Evolutionary conservation across 2,113 vertebrate species (phyloP).

Genomic region (Antechinus flavipes): DNA sequence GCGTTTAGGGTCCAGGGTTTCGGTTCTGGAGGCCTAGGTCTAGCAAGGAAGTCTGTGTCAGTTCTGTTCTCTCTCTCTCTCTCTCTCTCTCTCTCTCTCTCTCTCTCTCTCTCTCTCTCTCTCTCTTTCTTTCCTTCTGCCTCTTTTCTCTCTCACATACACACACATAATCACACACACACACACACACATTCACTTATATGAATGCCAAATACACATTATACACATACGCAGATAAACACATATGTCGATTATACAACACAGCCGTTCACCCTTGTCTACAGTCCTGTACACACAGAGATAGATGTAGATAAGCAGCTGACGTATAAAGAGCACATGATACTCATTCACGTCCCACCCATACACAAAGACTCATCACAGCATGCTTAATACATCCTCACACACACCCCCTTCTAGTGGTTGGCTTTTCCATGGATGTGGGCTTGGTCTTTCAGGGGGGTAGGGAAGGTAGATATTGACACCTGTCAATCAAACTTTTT

Average conservation of each 20-base stretch:
- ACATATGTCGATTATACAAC: slow-evolving; percentile 75
- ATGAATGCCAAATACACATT: slow-evolving; percentile 61
- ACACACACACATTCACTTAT: not conserved
- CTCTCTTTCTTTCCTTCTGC: too few species aligned
- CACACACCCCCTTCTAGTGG: slow-evolving; percentile 24
- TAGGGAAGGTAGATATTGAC: slow-evolving; percentile 3
- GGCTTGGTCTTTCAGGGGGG: slow-evolving; percentile 42
- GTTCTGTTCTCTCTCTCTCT: slow-evolving; percentile 62
- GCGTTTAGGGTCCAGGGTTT: not conserved
- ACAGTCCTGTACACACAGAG: slow-evolving; percentile 62
- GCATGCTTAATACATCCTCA: slow-evolving; percentile 59
- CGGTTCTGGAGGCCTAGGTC: slow-evolving; percentile 7
- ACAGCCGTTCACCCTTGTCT: slow-evolving; percentile 50
- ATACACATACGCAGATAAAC: slow-evolving; percentile 66
- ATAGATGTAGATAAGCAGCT: slow-evolving; percentile 64
- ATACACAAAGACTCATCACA: slow-evolving; percentile 62
- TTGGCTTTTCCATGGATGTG: slow-evolving; percentile 37
- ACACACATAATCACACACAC: not conserved
- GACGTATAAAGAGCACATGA: slow-evolving; percentile 65
- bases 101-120: slow-evolving; percentile 33
- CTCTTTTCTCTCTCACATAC: too few species aligned
- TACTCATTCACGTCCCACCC: slow-evolving; percentile 67
- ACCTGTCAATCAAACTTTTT: not conserved
- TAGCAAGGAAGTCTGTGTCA: slow-evolving; percentile 35
- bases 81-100: slow-evolving; percentile 51